Evolutionary conservation across 2,797 vertebrate genomes (phyloP), one percentile per base, ranked within the genome.

Genomic region (Pyrocephalus nanus): DNA sequence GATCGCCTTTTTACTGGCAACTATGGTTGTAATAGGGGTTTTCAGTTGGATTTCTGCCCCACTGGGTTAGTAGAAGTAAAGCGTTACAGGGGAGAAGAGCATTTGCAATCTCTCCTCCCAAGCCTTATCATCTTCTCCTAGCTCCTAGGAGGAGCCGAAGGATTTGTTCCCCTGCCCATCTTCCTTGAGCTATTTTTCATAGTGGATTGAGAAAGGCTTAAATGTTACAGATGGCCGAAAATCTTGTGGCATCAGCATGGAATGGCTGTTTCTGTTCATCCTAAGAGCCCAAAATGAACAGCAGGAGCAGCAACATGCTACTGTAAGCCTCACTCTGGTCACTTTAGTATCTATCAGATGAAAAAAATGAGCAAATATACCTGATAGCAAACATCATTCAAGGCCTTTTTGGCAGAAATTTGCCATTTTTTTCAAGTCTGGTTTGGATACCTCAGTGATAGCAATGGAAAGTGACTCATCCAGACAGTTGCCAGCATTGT

Each of bases 181-280:
- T 90, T 81, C 45, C 48, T 55, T 50, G 32, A 86, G 51, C 14
- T 90, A 13, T 75, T 91, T 84, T 92, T 93, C 82, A 71, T 10
- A 88, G 67, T 77, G 67, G 72, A 76, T 84, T 50, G 64, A 85
- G n/a, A 91, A 88, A 38, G 48, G 34, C 64, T 93, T 88, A 94
- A 86, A 84, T 19, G 53, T 73, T 94, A 92, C 79, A 94, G 75
- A 90, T 86, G 87, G 66, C 40, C 90, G 79, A 76, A 93, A 92
- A 90, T 88, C 89, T 73, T 86, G 53, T 58, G 61, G 50, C 34
- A 83, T 86, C 75, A 77, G 47, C 54, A 66, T 1, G 3, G 53
- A 86, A 88, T 66, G 62, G 34, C 30, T 76, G 43, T 30, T 90
- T 73, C 45, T 90, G 76, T 30, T 94, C 76, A 61, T 57, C 55